phyloP scores from a whole-genome alignment of 2,113 vertebrate genomes.

The Microtus ochrogaster region DNA sequence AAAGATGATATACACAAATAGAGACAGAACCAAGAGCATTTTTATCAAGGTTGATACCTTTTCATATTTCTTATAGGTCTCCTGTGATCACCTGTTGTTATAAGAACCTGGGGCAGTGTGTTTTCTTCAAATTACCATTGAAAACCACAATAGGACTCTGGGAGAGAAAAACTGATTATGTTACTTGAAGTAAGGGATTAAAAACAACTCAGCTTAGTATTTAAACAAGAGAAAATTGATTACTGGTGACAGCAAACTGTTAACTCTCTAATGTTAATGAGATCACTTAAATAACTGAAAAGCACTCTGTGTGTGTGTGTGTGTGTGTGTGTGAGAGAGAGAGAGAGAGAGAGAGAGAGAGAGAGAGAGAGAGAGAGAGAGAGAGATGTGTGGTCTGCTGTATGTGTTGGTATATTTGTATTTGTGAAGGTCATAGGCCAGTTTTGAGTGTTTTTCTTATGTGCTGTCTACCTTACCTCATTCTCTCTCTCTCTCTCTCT shows the following conservation, averaged over 20 bases:
- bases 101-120: not conserved
- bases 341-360: too few species aligned
- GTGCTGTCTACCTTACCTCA: not conserved
- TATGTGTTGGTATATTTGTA: not conserved
- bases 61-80: conserved; percentile 2
- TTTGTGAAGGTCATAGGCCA: not conserved
- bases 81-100: conserved; percentile 7
- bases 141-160: not conserved
- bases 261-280: conserved; percentile 21
- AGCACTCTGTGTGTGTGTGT: not conserved
- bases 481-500: not conserved
- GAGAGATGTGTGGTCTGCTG: not conserved
- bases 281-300: not conserved
- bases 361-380: too few species aligned
- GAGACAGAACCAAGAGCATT: not conserved
- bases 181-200: conserved; percentile 35
- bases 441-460: not conserved
- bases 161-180: conserved; percentile 13
- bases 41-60: conserved; percentile 4
- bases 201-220: not conserved
- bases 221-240: conserved; percentile 40
- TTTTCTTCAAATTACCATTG: conserved; percentile 19
- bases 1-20: conserved; percentile 24
- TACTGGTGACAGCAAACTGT: not conserved
- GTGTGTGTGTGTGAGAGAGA: too few species aligned